Evolutionary conservation across 35 echinoderm and acorn worm genomes (phyloP).

Genomic region (Heliocidaris tuberculata): DNA sequence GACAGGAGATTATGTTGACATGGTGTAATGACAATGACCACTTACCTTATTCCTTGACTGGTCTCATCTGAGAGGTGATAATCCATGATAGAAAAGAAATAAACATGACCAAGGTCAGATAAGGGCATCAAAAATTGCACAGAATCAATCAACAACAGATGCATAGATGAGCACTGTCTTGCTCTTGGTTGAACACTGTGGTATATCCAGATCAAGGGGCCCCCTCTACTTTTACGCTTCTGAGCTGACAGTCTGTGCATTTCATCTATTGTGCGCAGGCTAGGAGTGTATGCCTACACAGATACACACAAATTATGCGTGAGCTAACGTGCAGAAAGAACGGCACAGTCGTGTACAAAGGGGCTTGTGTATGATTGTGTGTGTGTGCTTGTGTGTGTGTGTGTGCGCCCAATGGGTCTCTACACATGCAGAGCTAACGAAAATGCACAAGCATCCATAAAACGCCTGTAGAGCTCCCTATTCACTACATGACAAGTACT

Average conservation of each 20-base stretch:
- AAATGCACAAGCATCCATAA: neutral
- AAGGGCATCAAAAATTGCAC: constrained; percentile 12
- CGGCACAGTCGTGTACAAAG: neutral
- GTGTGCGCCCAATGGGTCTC: neutral
- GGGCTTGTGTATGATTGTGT: neutral
- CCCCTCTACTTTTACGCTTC: constrained; percentile 12
- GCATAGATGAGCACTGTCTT: neutral
- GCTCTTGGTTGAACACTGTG: neutral
- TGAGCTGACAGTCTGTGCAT: neutral
- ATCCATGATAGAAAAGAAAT: constrained; percentile 44
- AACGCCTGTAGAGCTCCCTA: neutral
- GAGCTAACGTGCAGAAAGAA: neutral
- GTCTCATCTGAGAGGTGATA: constrained; percentile 35
- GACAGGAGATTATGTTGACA: neutral
- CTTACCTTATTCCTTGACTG: neutral
- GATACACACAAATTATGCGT: neutral
- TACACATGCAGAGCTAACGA: neutral
- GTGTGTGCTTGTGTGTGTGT: constrained; percentile 4
- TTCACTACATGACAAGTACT: neutral
- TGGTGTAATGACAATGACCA: neutral
- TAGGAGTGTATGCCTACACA: neutral
- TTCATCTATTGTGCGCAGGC: neutral
- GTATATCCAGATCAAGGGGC: constrained; percentile 24
- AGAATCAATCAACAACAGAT: neutral
- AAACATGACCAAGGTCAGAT: constrained; percentile 25